Conservation (phyloP, 2,888 invertebrate genomes). For the Agelastica alni region DNA sequence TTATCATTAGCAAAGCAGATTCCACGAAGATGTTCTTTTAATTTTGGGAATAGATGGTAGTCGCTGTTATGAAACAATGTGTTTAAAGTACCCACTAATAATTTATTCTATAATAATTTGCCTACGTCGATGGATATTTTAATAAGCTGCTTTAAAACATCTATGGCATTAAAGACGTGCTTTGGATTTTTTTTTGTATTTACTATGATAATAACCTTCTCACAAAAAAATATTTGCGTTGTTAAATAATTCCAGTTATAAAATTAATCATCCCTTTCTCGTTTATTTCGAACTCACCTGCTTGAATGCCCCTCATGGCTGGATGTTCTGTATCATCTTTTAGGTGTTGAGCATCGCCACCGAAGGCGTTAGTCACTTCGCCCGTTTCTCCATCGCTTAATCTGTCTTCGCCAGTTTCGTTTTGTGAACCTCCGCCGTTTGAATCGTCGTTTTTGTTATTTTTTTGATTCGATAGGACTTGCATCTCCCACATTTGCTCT, state of each 20-base stretch:
- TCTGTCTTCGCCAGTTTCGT: conserved; percentile 56
- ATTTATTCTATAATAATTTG: too few relatives aligned
- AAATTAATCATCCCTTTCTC: background rate
- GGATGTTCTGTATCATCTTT: conserved; percentile 58
- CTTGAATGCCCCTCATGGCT: conserved; percentile 65
- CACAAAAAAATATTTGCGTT: too few relatives aligned
- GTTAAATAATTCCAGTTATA: too few relatives aligned
- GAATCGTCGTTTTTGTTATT: conserved; percentile 49
- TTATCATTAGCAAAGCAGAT: too few relatives aligned
- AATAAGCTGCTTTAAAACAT: too few relatives aligned
- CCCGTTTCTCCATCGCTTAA: conserved; percentile 53
- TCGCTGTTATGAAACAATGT: too few relatives aligned
- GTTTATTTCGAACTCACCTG: conserved; percentile 32
- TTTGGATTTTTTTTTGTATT: background rate
- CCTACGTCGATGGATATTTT: too few relatives aligned
- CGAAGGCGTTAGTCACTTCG: conserved; percentile 33
- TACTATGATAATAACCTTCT: too few relatives aligned
- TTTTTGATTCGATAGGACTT: conserved; percentile 69
- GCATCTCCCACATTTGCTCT: conserved; percentile 82
- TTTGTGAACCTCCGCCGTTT: conserved; percentile 41
- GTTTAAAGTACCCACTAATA: too few relatives aligned
- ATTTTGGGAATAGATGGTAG: too few relatives aligned
- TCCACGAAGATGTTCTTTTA: too few relatives aligned
- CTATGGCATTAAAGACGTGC: too few relatives aligned
- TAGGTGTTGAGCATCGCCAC: conserved; percentile 55